Evolutionary conservation across 2,888 invertebrate species (phyloP).

Genomic region (Drosophila recens): DNA sequence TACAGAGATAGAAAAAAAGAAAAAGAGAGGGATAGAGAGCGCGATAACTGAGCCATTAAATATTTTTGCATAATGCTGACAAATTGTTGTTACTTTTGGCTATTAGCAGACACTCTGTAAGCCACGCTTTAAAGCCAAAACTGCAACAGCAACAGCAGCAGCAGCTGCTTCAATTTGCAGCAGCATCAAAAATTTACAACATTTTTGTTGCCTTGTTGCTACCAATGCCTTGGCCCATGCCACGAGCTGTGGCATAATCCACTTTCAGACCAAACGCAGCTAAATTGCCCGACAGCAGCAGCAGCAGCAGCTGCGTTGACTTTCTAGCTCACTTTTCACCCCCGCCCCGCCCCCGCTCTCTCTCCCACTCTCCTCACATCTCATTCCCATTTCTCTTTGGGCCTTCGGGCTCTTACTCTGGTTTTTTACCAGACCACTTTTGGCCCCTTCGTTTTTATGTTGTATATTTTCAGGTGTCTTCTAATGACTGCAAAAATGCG

Average conservation of each 20-base stretch:
- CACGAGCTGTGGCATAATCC: constrained; percentile 39
- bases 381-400: constrained; percentile 19
- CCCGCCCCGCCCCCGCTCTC: neutral
- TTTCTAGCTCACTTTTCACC: constrained; percentile 11
- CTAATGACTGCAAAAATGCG: constrained; percentile 75
- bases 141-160: constrained; percentile 39
- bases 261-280: constrained; percentile 28
- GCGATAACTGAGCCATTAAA: constrained; percentile 44
- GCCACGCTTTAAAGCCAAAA: constrained; percentile 26
- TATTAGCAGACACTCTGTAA: constrained; percentile 49
- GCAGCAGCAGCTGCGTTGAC: constrained; percentile 31
- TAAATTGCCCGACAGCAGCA: constrained; percentile 42
- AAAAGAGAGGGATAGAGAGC: neutral
- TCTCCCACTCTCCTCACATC: neutral
- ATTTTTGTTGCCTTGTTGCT: constrained; percentile 28
- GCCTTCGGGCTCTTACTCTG: constrained; percentile 23
- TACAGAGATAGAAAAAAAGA: neutral
- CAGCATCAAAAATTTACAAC: constrained; percentile 71
- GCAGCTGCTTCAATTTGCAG: constrained; percentile 73
- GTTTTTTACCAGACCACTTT: constrained; percentile 46
- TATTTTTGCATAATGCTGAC: constrained; percentile 49
- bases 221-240: constrained; percentile 40
- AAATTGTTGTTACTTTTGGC: constrained; percentile 60
- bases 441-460: constrained; percentile 36
- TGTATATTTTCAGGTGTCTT: constrained; percentile 66